Percentiles rank a stretch among this genome's conserved stretches.
These are phyloP conservation scores for Acanthurus lineatus DNA, from an alignment of 2,797 vertebrate genomes.

Conservation along the genomic window DNA sequence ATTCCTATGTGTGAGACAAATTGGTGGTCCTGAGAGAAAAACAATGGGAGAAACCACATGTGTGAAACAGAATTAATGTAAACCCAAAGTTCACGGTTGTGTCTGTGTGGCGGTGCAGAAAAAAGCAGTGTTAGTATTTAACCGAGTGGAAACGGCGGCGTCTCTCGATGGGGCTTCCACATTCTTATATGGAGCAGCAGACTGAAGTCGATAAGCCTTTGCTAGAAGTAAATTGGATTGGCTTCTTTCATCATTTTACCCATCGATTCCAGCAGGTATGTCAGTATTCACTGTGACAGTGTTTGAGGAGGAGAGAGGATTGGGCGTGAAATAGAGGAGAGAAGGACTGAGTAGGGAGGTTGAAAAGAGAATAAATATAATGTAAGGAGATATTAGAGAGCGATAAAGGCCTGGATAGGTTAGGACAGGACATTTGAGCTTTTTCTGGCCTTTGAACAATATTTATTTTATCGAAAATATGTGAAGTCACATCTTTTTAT, in stretches of 20 bases:
- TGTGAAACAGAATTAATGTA: constrained; percentile 36
- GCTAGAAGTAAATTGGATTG: constrained; percentile 72
- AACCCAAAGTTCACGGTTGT: constrained; percentile 41
- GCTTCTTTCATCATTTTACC: constrained; percentile 73
- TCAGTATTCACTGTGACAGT: constrained; percentile 48
- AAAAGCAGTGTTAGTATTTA: constrained; percentile 59
- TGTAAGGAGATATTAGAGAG: constrained; percentile 12
- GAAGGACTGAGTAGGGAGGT: background rate
- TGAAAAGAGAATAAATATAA: constrained; percentile 1
- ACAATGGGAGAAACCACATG: constrained; percentile 33
- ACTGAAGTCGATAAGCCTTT: constrained; percentile 69
- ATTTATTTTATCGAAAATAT: background rate
- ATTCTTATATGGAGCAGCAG: constrained; percentile 61
- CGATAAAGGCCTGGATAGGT: background rate
- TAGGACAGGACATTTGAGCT: constrained; percentile 15
- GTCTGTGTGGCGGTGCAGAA: constrained; percentile 29
- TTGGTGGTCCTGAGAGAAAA: background rate
- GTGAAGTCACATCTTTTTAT: background rate
- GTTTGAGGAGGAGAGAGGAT: constrained; percentile 35
- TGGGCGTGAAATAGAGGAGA: constrained; percentile 4
- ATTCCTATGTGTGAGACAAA: constrained; percentile 1
- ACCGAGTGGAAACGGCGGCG: constrained; percentile 46
- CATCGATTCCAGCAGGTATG: constrained; percentile 62
- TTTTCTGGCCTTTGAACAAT: constrained; percentile 12
- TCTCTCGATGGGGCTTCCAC: constrained; percentile 24